Evolutionary conservation across 2,113 vertebrate genomes (phyloP), one percentile per base, ranked within the genome.

Genomic region (Plecturocebus donacophilus): DNA sequence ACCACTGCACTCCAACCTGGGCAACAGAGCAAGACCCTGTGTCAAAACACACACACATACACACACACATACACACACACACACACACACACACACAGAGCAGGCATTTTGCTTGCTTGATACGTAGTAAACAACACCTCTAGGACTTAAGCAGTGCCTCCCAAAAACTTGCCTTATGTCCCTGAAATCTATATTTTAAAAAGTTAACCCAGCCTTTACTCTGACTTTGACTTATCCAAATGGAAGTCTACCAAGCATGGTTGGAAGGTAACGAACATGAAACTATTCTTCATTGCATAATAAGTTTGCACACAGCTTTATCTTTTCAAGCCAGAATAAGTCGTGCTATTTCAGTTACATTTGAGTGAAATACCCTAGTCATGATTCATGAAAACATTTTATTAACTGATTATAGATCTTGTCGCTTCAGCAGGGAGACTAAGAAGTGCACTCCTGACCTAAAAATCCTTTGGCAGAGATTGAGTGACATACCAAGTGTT

Each of bases 361-460:
- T 95, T 95, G 87, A 97, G 87, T 93, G 40, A 98, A 98, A 98
- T 91, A 94, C 68, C 71, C 27, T 75, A 30, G 35, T 94, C 93
- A 56, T 95, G 94, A 97, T 89, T 98, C 88, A 98, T 79, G 89
- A 96, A 98, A 98, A 96, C 11, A 95, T 97, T 97, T 98, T 73
- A 97, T 97, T 96, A 98, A 92, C 96, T 97, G 94, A 97, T 97
- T 97, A 92, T 47, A 97, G 64, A 98, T 89, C 95, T 96, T 96
- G 77, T 94, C 49, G 2, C 54, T 95, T 96, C 1, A 2, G 83
- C 8, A 7, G 40, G 54, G 35, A 87, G 91, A 90, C 23, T 47
- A 70, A 97, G 88, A 95, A 58, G 30, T 93, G 19, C 35, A 49
- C 58, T 97, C 75, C 32, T 95, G 86, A 95, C 95, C 84, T 81